Evolutionary conservation across 2,797 vertebrate species (phyloP).

Genomic region (Danionella dracula): DNA sequence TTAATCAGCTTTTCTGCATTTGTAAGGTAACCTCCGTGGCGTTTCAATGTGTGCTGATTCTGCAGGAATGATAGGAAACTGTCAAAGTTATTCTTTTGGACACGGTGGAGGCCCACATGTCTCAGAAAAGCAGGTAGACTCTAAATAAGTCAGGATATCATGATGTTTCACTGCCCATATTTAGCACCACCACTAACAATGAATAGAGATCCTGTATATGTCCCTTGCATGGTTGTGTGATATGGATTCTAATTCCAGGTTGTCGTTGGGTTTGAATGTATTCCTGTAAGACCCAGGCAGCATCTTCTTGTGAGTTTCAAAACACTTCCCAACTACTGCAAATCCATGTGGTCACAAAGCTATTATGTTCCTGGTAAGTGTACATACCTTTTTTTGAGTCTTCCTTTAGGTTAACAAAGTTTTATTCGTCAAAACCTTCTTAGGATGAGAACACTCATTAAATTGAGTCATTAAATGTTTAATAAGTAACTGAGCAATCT

Average conservation of each 20-base stretch:
- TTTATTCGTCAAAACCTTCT: no score
- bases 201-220: no score
- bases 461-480: no score
- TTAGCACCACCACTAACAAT: no score
- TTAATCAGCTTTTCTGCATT: not conserved
- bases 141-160: not conserved
- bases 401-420: no score
- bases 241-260: constrained; percentile 54
- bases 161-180: no score
- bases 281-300: constrained; percentile 64
- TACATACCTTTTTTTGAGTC: not conserved
- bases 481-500: no score
- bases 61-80: constrained; percentile 34
- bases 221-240: not conserved
- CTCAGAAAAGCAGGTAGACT: constrained; percentile 30
- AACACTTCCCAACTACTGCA: constrained; percentile 72
- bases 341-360: constrained; percentile 54
- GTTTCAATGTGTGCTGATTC: constrained; percentile 32
- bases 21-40: constrained; percentile 34
- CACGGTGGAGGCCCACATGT: not conserved
- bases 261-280: constrained; percentile 64
- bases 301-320: constrained; percentile 65
- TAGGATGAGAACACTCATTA: no score
- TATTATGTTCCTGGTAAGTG: constrained; percentile 67
- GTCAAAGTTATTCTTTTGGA: constrained; percentile 32